Evolutionary conservation across 2,888 invertebrate species (phyloP).

Genomic region (Mamestra brassicae): DNA sequence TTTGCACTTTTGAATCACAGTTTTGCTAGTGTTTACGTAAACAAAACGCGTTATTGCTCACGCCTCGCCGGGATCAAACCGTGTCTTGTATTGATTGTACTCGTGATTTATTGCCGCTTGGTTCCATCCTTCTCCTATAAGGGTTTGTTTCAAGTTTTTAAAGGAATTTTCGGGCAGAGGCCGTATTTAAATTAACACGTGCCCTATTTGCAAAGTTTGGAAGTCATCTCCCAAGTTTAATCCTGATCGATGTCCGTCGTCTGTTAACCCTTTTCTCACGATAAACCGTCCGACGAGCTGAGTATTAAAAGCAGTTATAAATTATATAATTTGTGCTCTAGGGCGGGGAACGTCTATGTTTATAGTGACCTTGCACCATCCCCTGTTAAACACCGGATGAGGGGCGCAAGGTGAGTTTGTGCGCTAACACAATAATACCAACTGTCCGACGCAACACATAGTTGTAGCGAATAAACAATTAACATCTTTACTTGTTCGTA

Average conservation of each 20-base stretch:
- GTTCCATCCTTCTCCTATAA: constrained; percentile 64
- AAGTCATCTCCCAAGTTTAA: constrained; percentile 70
- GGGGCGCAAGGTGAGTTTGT: constrained; percentile 78
- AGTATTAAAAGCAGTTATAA: constrained; percentile 71
- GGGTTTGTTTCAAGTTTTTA: constrained; percentile 73
- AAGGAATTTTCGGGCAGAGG: constrained; percentile 63
- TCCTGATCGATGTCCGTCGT: constrained; percentile 69
- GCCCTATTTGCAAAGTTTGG: constrained; percentile 69
- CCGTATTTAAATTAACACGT: constrained; percentile 69
- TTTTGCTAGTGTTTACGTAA: constrained; percentile 42
- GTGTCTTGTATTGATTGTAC: constrained; percentile 72
- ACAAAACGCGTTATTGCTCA: constrained; percentile 44
- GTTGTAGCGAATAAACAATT: constrained; percentile 72
- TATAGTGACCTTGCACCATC: constrained; percentile 78
- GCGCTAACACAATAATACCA: constrained; percentile 70
- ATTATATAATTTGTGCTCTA: constrained; percentile 70
- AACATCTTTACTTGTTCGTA: constrained; percentile 73
- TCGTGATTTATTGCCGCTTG: constrained; percentile 75
- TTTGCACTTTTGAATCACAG: constrained; percentile 39
- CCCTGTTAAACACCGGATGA: constrained; percentile 72
- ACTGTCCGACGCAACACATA: constrained; percentile 62
- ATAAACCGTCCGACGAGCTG: constrained; percentile 63
- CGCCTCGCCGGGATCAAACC: constrained; percentile 43
- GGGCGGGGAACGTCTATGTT: constrained; percentile 67
- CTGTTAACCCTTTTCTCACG: constrained; percentile 74